Evolutionary conservation across 2,797 vertebrate genomes (phyloP), one percentile per base, ranked within the genome.

Genomic region (Pangasius macronema): DNA sequence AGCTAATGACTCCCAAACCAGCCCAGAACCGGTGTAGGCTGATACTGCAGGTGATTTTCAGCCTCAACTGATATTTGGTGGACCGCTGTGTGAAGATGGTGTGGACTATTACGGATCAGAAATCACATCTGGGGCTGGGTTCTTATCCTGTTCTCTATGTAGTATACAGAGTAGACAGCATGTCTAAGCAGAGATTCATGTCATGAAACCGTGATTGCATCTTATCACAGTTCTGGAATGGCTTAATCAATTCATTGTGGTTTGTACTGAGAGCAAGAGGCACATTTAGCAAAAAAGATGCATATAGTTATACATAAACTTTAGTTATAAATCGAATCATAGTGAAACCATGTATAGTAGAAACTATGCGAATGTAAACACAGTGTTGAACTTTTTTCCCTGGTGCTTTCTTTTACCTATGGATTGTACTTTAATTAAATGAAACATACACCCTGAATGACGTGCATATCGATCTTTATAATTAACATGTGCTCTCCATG

Each of bases 1-100:
- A 80, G 88, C 93, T 82, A 92, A 90, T 18, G 87, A 83, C 11
- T 72, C 86, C 11, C 70, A 80, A 11, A 76, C 72, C 30, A 36
- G 53, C 70, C 70, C 81, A 55, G 84, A 82, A 63, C 16, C 76
- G 49, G 84, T 82, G 68, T 85, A 88, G 68, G 7, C 27, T 82
- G 27, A 67, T 39, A 82, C 7, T 27, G 5, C 22, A 61, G 27
- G 24, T 79, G 59, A 63, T 5, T 16, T 57, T 33, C 18, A 36
- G 30, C 20, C 57, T 73, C 24, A 63, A 5, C 13, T 49, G 42
- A 53, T 46, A 70, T 76, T 65, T 82, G n/a, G 10, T 82, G 46
- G 53, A 72, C 53, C 2, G 18, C 24, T 73, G 55, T 80, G 63
- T 61, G 72, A 59, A 87, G 30, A 82, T 36, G 1, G 10, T 77